phyloP scores from a whole-genome alignment of 1,140 invertebrate species.

The Drosophila athabasca region DNA sequence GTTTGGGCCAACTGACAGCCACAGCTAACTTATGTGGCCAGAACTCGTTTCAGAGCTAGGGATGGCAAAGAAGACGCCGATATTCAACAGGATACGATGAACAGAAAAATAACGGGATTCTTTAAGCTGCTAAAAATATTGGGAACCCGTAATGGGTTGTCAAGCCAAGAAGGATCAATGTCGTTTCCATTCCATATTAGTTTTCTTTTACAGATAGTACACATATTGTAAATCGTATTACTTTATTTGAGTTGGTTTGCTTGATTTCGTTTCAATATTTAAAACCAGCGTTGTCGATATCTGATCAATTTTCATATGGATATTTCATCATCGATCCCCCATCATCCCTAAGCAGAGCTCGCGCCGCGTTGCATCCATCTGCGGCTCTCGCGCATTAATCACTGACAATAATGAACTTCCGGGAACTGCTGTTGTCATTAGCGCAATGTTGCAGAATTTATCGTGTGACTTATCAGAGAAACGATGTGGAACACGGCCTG shows the following conservation, averaged over 20 bases:
- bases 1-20: constrained; percentile 50
- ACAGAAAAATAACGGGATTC: neutral
- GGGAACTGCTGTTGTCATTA: constrained; percentile 73
- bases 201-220: too few relatives aligned
- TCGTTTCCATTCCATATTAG: too few relatives aligned
- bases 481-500: constrained; percentile 18
- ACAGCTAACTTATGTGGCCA: constrained; percentile 74
- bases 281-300: too few relatives aligned
- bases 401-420: constrained; percentile 83
- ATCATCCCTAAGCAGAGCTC: neutral
- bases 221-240: too few relatives aligned
- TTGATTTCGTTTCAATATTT: too few relatives aligned
- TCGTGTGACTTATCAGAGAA: constrained; percentile 73
- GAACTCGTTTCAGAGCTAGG: neutral
- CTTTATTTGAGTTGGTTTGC: too few relatives aligned
- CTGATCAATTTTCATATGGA: too few relatives aligned
- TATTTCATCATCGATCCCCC: neutral
- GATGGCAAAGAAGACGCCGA: neutral
- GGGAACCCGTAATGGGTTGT: too few relatives aligned
- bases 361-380: constrained; percentile 3
- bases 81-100: neutral
- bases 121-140: too few relatives aligned
- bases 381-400: constrained; percentile 75
- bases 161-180: too few relatives aligned
- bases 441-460: constrained; percentile 81